Conservation (phyloP, 1,140 invertebrate species). For the Hyphantria cunea region DNA sequence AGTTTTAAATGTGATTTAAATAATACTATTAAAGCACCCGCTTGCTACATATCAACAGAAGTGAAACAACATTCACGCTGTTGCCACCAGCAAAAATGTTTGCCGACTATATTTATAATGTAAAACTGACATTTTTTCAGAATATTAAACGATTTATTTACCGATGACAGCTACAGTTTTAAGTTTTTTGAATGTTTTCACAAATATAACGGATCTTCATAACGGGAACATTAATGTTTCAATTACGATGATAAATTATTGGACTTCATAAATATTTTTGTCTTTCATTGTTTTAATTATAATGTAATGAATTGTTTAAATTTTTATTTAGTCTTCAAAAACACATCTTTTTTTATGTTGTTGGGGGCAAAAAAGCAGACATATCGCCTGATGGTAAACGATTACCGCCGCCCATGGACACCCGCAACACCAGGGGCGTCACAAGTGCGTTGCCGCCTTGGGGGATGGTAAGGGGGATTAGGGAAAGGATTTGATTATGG, state of each 20-base stretch:
- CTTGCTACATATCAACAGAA: not conserved
- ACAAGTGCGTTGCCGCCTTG: no score
- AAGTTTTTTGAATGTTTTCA: not conserved
- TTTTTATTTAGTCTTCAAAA: no score
- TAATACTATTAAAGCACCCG: constrained; percentile 2
- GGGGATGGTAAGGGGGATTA: no score
- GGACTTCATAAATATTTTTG: not conserved
- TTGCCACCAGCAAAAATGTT: constrained; percentile 10
- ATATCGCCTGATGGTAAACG: no score
- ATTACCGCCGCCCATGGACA: no score
- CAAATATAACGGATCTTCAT: constrained; percentile 3
- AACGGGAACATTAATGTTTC: not conserved
- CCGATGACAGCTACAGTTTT: constrained; percentile 17
- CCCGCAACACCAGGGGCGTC: no score
- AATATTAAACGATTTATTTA: constrained; percentile 19
- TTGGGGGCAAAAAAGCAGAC: no score
- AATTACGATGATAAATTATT: constrained; percentile 8
- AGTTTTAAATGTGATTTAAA: constrained; percentile 7
- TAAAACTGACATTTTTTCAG: not conserved
- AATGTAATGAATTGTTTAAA: no score
- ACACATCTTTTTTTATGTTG: no score
- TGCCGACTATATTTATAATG: constrained; percentile 7
- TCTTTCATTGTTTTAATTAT: no score
- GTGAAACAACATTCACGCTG: constrained; percentile 4
- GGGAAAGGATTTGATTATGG: no score